Evolutionary conservation across 1,140 invertebrate species (phyloP).

Genomic region (Caenorhabditis elegans): WBcel235 BX284606.5:3486001-3486500

Average conservation of each 20-base stretch:
- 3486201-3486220: conserved; percentile 33
- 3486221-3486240: conserved; percentile 15
- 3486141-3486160: conserved; percentile 25
- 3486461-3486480: no score
- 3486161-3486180: conserved; percentile 19
- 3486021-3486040: no score
- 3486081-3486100: no score
- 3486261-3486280: neutral
- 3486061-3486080: no score
- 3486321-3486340: neutral
- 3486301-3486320: conserved; percentile 12
- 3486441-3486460: no score
- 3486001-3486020: no score
- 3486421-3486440: neutral
- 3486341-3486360: no score
- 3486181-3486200: neutral
- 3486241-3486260: neutral
- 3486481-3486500: no score
- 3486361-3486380: conserved; percentile 12
- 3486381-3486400: neutral
- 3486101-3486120: neutral
- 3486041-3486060: no score
- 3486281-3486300: neutral
- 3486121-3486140: conserved; percentile 16
- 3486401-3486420: no score